Conservation (phyloP, 2,888 invertebrate species). For the Parascotia fuliginaria region DNA sequence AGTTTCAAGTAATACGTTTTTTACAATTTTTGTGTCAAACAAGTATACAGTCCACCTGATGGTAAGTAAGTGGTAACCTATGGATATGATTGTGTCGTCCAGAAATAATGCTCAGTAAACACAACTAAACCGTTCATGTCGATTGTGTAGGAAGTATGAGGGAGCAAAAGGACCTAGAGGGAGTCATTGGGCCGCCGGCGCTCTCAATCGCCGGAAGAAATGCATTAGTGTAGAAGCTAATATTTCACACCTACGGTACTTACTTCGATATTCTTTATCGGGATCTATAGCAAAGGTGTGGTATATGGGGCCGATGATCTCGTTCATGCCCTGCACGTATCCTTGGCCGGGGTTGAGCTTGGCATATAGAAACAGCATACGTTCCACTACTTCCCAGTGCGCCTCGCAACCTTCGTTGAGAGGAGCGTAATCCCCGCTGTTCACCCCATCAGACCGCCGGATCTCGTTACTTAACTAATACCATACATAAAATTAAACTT, state of each 20-base stretch:
- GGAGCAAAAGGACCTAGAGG: too few relatives aligned
- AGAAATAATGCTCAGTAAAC: too few relatives aligned
- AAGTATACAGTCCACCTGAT: too few relatives aligned
- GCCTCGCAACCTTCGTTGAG: conserved; percentile 96
- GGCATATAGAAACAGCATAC: conserved; percentile 98
- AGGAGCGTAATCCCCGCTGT: conserved; percentile 89
- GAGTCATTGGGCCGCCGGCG: too few relatives aligned
- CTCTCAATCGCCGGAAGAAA: too few relatives aligned
- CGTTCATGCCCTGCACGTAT: conserved; percentile 99
- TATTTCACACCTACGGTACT: conserved; percentile 30
- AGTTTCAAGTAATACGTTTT: too few relatives aligned
- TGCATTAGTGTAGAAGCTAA: conserved; percentile 64
- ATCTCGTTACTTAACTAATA: conserved; percentile 89
- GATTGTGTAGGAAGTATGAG: too few relatives aligned
- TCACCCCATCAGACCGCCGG: conserved; percentile 81
- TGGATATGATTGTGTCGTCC: too few relatives aligned
- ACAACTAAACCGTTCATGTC: too few relatives aligned
- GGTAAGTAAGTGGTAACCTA: too few relatives aligned
- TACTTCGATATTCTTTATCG: conserved; percentile 91
- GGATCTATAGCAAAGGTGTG: conserved; percentile 98
- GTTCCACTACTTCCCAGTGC: conserved; percentile 99
- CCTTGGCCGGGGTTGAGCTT: conserved; percentile 99
- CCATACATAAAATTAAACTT: too few relatives aligned
- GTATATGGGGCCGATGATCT: conserved; percentile 99
- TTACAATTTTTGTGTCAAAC: too few relatives aligned